Evolutionary conservation across 2,113 vertebrate species (phyloP).

Genomic region (Sceloporus tristichus): DNA sequence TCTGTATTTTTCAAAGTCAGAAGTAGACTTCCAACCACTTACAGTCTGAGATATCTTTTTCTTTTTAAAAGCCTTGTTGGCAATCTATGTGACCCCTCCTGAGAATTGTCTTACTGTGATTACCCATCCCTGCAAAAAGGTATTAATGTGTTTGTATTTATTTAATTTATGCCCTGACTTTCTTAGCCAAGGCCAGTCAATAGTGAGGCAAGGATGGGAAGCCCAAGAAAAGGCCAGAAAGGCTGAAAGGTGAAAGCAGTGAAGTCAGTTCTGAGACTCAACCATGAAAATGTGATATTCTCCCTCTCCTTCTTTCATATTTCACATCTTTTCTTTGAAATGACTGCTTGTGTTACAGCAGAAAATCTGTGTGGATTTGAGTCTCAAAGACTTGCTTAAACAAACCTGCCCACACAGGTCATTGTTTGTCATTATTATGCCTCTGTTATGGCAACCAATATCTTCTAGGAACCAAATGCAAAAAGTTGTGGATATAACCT

Average conservation of each 20-base stretch:
- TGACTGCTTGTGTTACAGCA: neutral
- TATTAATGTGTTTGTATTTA: no score
- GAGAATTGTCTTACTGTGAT: no score
- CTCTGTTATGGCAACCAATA: neutral
- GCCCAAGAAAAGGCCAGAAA: constrained; percentile 3
- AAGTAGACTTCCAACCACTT: no score
- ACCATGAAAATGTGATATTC: constrained; percentile 53
- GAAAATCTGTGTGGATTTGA: neutral
- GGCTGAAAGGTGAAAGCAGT: constrained; percentile 60
- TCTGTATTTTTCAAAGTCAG: no score
- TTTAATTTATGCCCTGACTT: no score
- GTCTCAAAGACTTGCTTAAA: neutral
- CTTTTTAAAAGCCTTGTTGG: no score
- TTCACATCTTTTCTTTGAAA: constrained; percentile 8
- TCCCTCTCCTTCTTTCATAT: neutral
- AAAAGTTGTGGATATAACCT: neutral
- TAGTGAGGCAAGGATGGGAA: no score
- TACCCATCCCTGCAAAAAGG: no score
- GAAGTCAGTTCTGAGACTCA: constrained; percentile 31
- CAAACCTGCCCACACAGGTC: neutral
- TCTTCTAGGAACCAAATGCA: neutral
- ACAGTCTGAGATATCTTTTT: no score
- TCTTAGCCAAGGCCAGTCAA: no score
- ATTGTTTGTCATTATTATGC: neutral
- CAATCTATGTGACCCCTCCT: no score